phyloP scores from a whole-genome alignment of 2,888 invertebrate species.

The Steinernema scapterisci region DNA sequence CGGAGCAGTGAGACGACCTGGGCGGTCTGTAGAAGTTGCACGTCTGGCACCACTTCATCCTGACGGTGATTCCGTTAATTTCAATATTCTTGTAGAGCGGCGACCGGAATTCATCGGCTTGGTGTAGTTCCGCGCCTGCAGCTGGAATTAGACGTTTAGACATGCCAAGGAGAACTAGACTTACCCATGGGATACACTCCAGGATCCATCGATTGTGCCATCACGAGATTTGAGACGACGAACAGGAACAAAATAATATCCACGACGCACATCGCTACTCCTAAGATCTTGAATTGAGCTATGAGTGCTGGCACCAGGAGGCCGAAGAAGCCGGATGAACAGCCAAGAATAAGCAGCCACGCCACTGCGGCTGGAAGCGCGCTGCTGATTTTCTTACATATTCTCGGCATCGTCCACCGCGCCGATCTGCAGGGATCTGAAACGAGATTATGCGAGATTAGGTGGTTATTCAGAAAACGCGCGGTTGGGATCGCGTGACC shows the following conservation, averaged over 20 bases:
- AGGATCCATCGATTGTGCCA: slow-evolving; percentile 87
- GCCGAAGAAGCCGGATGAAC: slow-evolving; percentile 92
- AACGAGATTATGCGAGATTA: no score
- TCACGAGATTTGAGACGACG: slow-evolving; percentile 95
- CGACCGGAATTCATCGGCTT: slow-evolving; percentile 89
- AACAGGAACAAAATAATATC: slow-evolving; percentile 94
- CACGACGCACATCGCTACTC: slow-evolving; percentile 75
- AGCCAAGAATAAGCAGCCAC: slow-evolving; percentile 90
- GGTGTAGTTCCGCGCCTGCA: slow-evolving; percentile 91
- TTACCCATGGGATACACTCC: slow-evolving; percentile 47
- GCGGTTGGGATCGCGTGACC: no score
- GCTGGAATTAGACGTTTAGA: slow-evolving; percentile 74
- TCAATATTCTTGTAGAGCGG: slow-evolving; percentile 82
- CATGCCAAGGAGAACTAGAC: slow-evolving; percentile 38
- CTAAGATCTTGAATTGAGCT: slow-evolving; percentile 44
- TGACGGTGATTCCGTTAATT: slow-evolving; percentile 95
- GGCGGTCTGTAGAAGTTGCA: slow-evolving; percentile 99
- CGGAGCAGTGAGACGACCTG: slow-evolving; percentile 96
- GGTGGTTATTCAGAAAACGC: no score
- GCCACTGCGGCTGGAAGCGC: slow-evolving; percentile 97
- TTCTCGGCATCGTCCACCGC: slow-evolving; percentile 37
- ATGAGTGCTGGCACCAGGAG: slow-evolving; percentile 75
- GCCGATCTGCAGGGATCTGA: no score
- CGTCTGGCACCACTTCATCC: slow-evolving; percentile 99
- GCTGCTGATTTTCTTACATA: slow-evolving; percentile 90